Evolutionary conservation across 2,797 vertebrate species (phyloP).

Genomic region (Podarcis siculus): DNA sequence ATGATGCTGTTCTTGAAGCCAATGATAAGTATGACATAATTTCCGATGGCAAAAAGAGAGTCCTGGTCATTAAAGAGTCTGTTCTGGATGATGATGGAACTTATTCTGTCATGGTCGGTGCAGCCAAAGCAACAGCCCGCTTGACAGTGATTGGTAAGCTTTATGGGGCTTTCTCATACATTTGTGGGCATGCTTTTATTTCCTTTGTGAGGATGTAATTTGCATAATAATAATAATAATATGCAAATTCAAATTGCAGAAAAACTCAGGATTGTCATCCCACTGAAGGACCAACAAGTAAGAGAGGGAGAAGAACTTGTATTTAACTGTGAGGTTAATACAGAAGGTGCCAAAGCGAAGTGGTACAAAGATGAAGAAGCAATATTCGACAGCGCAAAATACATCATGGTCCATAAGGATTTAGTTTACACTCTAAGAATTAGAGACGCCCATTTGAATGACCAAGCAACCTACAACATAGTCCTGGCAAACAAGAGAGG

Average conservation of each 20-base stretch:
- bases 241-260: slow-evolving; percentile 80
- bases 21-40: slow-evolving; percentile 90
- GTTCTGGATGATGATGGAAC: slow-evolving; percentile 86
- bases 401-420: slow-evolving; percentile 92
- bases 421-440: slow-evolving; percentile 93
- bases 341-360: slow-evolving; percentile 95
- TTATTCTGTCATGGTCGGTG: slow-evolving; percentile 86
- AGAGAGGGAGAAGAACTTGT: slow-evolving; percentile 91
- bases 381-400: slow-evolving; percentile 95
- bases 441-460: slow-evolving; percentile 85
- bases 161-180: slow-evolving; percentile 15
- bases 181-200: background rate
- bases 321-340: slow-evolving; percentile 97
- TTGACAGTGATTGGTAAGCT: slow-evolving; percentile 89
- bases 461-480: slow-evolving; percentile 87
- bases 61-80: slow-evolving; percentile 85
- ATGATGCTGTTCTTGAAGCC: slow-evolving; percentile 81
- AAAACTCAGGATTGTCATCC: slow-evolving; percentile 92
- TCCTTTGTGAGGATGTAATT: background rate
- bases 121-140: slow-evolving; percentile 88
- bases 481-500: slow-evolving; percentile 90
- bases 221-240: slow-evolving; percentile 23
- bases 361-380: slow-evolving; percentile 94
- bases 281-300: slow-evolving; percentile 89
- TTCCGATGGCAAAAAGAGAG: slow-evolving; percentile 90